phyloP scores from a whole-genome alignment of 2,797 vertebrate genomes.

The Fringilla coelebs region DNA sequence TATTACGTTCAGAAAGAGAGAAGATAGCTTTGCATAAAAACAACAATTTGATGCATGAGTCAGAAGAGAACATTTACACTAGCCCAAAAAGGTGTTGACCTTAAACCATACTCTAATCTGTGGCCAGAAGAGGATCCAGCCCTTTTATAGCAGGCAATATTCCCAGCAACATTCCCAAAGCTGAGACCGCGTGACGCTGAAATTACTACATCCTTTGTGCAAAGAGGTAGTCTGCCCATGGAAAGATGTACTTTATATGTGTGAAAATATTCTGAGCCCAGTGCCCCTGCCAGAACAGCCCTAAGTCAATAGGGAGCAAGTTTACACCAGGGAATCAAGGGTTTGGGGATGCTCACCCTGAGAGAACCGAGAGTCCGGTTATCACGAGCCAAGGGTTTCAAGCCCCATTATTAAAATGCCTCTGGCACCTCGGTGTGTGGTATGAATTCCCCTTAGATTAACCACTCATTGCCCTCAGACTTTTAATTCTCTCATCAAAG shows the following conservation, averaged over 20 bases:
- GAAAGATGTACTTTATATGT: background rate
- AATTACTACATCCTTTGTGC: background rate
- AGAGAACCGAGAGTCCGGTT: background rate
- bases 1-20: background rate
- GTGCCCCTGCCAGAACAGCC: background rate
- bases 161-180: background rate
- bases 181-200: background rate
- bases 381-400: conserved; percentile 34
- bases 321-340: background rate
- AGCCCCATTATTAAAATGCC: conserved; percentile 37
- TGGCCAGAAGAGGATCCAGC: conserved; percentile 17
- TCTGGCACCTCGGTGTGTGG: conserved; percentile 44
- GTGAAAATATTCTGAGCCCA: background rate
- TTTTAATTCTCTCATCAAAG: conserved; percentile 58
- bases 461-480: conserved; percentile 49
- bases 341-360: background rate
- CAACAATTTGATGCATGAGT: conserved; percentile 9
- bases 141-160: conserved; percentile 29
- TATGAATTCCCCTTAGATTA: conserved; percentile 66
- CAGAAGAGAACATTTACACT: background rate
- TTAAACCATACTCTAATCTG: conserved; percentile 18
- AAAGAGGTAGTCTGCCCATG: background rate
- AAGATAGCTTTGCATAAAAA: background rate
- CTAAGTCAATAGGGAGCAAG: background rate
- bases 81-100: conserved; percentile 17